Evolutionary conservation across 2,797 vertebrate species (phyloP), one percentile per base, ranked within the genome.

Genomic region (Acanthopagrus latus): DNA sequence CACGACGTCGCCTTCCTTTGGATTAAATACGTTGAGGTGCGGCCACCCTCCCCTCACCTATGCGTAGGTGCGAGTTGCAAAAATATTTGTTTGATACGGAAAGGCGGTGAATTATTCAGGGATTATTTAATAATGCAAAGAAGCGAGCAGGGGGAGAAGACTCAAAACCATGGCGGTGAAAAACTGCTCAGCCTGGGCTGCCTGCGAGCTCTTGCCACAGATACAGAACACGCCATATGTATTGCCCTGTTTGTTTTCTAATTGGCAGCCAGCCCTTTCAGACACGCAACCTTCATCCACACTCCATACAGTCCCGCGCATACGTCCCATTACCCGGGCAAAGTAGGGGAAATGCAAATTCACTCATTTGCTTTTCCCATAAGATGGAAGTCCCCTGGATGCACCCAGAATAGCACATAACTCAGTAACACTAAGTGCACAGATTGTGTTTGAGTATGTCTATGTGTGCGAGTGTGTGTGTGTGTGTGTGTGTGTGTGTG

Each of bases 91-190:
- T 95, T 96, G 88, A 95, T 95, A 94, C 78, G 89, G 89, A 95
- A 95, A 87, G 85, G 83, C 78, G 74, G 82, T 96, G 89, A 96
- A 97, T 97, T 95, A 97, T 97, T 95, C 92, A 96, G 93, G 80
- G 77, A 89, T 95, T 93, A 95, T 95, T 97, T 95, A 96, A 97
- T 97, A 97, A 96, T 97, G 95, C 93, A 97, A 87, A 90, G 94
- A 95, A 95, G 93, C 80, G 89, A 89, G 90, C 85, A 89, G 94
- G 92, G 93, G 25, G 25, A n/a, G n/a, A n/a, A n/a, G 91, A 93
- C 85, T 93, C 86, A 93, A 89, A 95, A 93, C 87, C 91, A 87
- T 74, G 88, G 89, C 87, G 88, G 89, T 88, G 77, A 93, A 90
- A 90, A 90, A 92, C 90, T 89, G 91, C 91, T 90, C 90, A 78